Evolutionary conservation across 2,113 vertebrate species (phyloP).

Genomic region (Cyprinodon tularosa): DNA sequence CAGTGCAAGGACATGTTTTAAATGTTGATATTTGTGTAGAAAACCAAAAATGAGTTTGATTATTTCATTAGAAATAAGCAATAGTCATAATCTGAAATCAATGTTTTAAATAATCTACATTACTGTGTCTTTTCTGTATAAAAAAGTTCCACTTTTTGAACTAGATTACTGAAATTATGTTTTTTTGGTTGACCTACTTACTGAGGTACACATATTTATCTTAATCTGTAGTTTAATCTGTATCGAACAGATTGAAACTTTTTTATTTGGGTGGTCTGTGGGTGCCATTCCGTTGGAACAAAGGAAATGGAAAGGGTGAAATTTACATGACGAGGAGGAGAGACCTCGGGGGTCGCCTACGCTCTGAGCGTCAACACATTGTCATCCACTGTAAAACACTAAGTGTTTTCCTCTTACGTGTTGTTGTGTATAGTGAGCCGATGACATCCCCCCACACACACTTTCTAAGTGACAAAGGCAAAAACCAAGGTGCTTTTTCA

Average conservation of each 20-base stretch:
- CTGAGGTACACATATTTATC: not conserved
- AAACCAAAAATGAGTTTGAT: too few species aligned
- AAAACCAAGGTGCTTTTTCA: not conserved
- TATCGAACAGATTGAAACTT: not conserved
- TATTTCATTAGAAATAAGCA: not conserved
- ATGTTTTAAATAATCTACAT: not conserved
- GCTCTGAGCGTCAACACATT: not conserved
- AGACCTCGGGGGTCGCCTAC: not conserved
- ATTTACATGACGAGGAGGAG: constrained; percentile 10
- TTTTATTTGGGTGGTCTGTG: constrained; percentile 33
- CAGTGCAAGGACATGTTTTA: too few species aligned
- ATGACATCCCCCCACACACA: constrained; percentile 8
- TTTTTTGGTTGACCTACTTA: not conserved
- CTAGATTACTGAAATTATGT: not conserved
- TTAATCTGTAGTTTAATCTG: not conserved
- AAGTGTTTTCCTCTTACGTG: constrained; percentile 51
- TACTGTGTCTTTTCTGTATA: not conserved
- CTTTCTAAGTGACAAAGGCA: constrained; percentile 7
- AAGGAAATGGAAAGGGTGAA: constrained; percentile 49
- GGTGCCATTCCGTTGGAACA: constrained; percentile 25
- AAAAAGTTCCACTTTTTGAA: not conserved
- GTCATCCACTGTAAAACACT: constrained; percentile 1
- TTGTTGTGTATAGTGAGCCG: not conserved
- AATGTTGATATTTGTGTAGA: too few species aligned
- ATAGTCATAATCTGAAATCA: not conserved